Evolutionary conservation across 2,888 invertebrate species (phyloP).

Genomic region (Lapara coniferarum): DNA sequence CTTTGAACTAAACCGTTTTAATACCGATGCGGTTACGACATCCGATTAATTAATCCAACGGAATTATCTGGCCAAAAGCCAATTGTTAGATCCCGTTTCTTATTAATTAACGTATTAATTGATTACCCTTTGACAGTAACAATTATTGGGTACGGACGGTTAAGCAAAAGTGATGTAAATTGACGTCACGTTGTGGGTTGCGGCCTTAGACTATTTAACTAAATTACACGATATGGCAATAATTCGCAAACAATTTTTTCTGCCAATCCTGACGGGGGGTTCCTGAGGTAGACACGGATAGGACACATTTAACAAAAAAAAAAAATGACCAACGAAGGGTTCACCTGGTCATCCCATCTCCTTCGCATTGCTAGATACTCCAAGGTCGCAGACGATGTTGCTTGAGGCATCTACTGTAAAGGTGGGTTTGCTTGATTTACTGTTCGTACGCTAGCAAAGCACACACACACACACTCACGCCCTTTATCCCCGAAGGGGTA

Average conservation of each 20-base stretch:
- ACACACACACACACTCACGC: too few relatives aligned
- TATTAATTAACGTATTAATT: slow-evolving; percentile 39
- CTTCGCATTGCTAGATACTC: too few relatives aligned
- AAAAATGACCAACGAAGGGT: too few relatives aligned
- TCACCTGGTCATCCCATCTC: too few relatives aligned
- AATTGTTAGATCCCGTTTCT: slow-evolving; percentile 36
- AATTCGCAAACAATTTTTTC: too few relatives aligned
- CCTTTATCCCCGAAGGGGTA: too few relatives aligned
- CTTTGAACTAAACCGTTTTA: background rate
- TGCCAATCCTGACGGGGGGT: too few relatives aligned
- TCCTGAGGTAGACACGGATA: too few relatives aligned
- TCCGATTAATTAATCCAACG: slow-evolving; percentile 30
- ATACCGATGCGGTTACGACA: slow-evolving; percentile 30
- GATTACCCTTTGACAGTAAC: slow-evolving; percentile 36
- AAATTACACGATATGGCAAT: too few relatives aligned
- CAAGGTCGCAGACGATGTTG: background rate
- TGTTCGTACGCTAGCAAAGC: background rate
- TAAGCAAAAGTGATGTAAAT: slow-evolving; percentile 19
- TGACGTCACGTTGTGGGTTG: slow-evolving; percentile 22
- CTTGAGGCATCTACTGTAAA: slow-evolving; percentile 3
- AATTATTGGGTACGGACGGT: slow-evolving; percentile 29
- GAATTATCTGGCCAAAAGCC: slow-evolving; percentile 30
- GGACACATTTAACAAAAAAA: too few relatives aligned
- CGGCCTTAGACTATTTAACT: too few relatives aligned
- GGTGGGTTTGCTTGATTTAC: background rate